These are phyloP conservation scores for Rugalucina vietnamica DNA, from an alignment of 2,888 invertebrate species.

Conservation along the genomic window DNA sequence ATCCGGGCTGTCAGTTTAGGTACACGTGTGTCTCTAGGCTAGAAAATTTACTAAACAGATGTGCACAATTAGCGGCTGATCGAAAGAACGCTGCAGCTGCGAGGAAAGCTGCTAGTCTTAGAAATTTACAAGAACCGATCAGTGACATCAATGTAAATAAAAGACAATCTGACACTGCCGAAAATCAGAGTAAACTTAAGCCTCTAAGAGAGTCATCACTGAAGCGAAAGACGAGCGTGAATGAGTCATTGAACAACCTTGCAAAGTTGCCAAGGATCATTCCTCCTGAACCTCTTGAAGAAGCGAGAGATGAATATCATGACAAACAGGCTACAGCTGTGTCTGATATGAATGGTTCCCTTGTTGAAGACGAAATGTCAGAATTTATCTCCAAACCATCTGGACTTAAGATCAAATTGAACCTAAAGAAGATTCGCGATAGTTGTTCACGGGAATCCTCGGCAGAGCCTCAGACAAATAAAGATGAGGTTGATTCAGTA, in stretches of 20 bases:
- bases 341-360: not conserved
- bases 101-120: not conserved
- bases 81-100: not conserved
- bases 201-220: not conserved
- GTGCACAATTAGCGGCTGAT: slow-evolving; percentile 43
- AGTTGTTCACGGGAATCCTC: slow-evolving; percentile 18
- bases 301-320: not conserved
- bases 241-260: slow-evolving; percentile 56
- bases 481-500: not conserved
- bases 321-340: not conserved
- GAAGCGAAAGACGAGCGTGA: slow-evolving; percentile 47
- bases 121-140: not conserved
- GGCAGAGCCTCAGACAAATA: not conserved
- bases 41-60: slow-evolving; percentile 55
- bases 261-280: slow-evolving; percentile 32
- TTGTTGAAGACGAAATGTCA: slow-evolving; percentile 17
- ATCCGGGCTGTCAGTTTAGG: slow-evolving; percentile 49
- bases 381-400: slow-evolving; percentile 51
- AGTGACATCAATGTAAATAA: not conserved
- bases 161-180: not conserved
- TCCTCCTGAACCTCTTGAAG: not conserved
- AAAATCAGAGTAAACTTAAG: not conserved
- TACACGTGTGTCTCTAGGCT: slow-evolving; percentile 62
- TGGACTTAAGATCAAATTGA: slow-evolving; percentile 58
- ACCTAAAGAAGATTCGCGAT: slow-evolving; percentile 37